These are phyloP conservation scores for Conus betulinus DNA, from an alignment of 1,140 invertebrate species.

Conservation along the genomic window DNA sequence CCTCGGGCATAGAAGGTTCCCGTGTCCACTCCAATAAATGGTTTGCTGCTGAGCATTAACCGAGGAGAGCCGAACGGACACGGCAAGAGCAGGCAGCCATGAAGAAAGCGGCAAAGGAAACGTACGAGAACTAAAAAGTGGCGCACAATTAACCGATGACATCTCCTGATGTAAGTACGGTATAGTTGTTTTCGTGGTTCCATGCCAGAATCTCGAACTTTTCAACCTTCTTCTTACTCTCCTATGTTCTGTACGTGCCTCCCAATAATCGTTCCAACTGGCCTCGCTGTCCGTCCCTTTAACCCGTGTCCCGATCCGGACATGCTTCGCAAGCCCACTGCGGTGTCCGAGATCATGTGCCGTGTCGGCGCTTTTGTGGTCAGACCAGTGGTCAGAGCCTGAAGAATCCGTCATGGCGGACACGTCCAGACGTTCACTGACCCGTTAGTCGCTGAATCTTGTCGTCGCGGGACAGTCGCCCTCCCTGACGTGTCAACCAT, in stretches of 20 bases:
- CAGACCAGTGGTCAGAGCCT: constrained; percentile 83
- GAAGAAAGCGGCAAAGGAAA: not conserved
- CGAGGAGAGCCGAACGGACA: no score
- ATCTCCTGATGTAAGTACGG: constrained; percentile 57
- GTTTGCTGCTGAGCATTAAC: no score
- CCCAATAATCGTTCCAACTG: constrained; percentile 46
- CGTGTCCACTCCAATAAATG: no score
- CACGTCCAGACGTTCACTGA: constrained; percentile 83
- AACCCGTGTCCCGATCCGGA: constrained; percentile 37
- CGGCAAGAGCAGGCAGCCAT: no score
- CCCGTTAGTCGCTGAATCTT: constrained; percentile 80
- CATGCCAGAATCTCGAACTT: constrained; percentile 38
- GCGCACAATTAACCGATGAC: constrained; percentile 44
- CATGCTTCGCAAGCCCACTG: not conserved
- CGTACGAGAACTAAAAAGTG: not conserved
- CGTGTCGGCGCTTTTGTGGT: constrained; percentile 69
- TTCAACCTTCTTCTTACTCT: constrained; percentile 31
- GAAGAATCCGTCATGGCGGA: constrained; percentile 78
- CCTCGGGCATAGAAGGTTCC: no score
- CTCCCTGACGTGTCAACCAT: not conserved
- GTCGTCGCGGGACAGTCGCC: not conserved
- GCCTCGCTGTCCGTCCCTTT: constrained; percentile 29
- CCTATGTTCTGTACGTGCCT: constrained; percentile 46
- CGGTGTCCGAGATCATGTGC: constrained; percentile 33
- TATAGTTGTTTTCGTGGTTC: constrained; percentile 64